Base-by-base conservation (phyloP, 2,113 vertebrate genomes). In the Bubalus kerabau region DNA sequence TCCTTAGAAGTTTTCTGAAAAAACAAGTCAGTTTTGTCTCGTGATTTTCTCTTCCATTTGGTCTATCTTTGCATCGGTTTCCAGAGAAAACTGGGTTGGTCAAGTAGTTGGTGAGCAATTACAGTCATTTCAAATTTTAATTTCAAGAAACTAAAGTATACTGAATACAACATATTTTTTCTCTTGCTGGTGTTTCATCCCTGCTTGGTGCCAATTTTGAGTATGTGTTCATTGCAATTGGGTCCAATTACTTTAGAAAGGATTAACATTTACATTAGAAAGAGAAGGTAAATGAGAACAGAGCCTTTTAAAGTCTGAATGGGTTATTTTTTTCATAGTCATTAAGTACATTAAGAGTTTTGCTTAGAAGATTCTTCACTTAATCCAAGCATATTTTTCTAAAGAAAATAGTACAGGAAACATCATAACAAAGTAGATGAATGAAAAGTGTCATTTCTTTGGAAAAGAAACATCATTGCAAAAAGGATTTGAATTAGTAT, bases 91-190 rank as follows among this genome's bases (percentile, higher is more conserved):
- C 40, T 95, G 50, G 19, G 87, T 89, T 97, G 88, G 86, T 97
- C 96, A 85, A 71, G 54, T 64, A 60, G 92, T 81, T 82, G 93
- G 67, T 80, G 57, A 92, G 48, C 48, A 91, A 92, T 96, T 97
- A 81, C 91, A 92, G 46, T 67, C 89, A 94, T 81, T 97, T 97
- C 67, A 94, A 9, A 52, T 97, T 97, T 97, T 97, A 96, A 97
- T 89, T 94, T 86, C 30, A 84, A 91, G 57, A 92, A 97, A 95
- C 92, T 78, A 60, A 96, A 97, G 62, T 76, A 76, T 82, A 40
- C 67, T 94, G 87, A 96, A 78, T 67, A 48, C n/a, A 71, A 71
- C 89, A 81, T 67, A 24, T 7, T 96, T 93, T 87, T 52, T 30
- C 54, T 30, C 59, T 50, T 96, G 88, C 46, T 91, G 30, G 59